phyloP scores from a whole-genome alignment of 2,797 vertebrate genomes.

The Anas georgica region DNA sequence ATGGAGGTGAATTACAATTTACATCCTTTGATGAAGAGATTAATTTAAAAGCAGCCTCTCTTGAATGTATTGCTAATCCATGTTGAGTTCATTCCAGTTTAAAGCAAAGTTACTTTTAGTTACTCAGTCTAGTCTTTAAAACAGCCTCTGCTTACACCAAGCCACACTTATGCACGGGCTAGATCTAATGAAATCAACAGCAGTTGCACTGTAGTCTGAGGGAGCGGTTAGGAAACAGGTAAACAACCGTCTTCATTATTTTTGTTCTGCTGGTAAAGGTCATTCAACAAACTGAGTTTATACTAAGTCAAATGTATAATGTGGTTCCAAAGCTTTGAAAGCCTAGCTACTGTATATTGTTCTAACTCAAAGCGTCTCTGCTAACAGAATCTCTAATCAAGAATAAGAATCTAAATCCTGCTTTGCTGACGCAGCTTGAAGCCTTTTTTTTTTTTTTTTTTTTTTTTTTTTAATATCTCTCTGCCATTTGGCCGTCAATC shows the following conservation, averaged over 20 bases:
- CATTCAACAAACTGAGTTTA: constrained; percentile 43
- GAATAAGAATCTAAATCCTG: constrained; percentile 55
- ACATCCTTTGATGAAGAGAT: not conserved
- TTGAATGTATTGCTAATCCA: not conserved
- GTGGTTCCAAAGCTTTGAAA: constrained; percentile 79
- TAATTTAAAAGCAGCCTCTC: not conserved
- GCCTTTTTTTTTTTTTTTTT: constrained; percentile 29
- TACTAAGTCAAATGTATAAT: constrained; percentile 63
- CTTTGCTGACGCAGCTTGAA: constrained; percentile 59
- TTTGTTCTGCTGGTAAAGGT: constrained; percentile 44
- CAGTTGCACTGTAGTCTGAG: not conserved
- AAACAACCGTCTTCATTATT: constrained; percentile 35
- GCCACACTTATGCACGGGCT: not conserved
- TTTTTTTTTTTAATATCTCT: constrained; percentile 50
- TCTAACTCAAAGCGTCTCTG: constrained; percentile 71
- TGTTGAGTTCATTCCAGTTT: not conserved
- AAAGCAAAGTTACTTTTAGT: not conserved
- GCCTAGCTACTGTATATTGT: constrained; percentile 78
- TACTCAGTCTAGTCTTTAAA: not conserved
- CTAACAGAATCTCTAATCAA: constrained; percentile 73
- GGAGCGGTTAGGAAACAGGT: constrained; percentile 46
- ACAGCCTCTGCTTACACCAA: not conserved
- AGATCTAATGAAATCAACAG: not conserved
- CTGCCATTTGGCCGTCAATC: constrained; percentile 47
- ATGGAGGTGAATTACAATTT: not conserved